Evolutionary conservation across 2,888 invertebrate genomes (phyloP), one percentile per base, ranked within the genome.

Genomic region (Amphipyra berbera): DNA sequence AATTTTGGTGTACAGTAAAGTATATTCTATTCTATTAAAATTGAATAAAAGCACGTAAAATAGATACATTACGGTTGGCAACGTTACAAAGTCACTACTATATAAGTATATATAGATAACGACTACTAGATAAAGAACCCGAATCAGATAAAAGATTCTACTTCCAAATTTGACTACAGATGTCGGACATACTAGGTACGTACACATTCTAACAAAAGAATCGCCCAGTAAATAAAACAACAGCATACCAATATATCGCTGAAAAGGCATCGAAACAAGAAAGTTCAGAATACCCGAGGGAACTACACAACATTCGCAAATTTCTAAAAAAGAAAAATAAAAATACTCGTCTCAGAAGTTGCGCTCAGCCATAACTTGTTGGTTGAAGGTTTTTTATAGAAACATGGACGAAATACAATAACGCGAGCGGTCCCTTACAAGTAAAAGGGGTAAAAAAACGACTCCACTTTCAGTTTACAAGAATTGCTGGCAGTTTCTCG

Each of bases 281-380:
- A 88, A 88, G 82, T 89, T 87, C 80, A 82, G 79, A 86, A 88
- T 86, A 83, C 89, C 83, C 86, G 63, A 75, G 85, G 82, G 89
- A 85, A 82, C 82, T 84, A 83, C 82, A 83, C 82, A 84, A 81
- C 83, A 85, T 88, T 89, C 82, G 81, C 82, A 85, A 88, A 88
- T 86, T 89, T 86, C 77, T 82, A 81, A 86, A 87, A 87, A 85
- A 89, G 83, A 81, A 83, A 86, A 86, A 86, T 82, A 84, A 87
- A 86, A 85, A 86, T 82, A 59, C 79, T 78, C 83, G 73, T 78
- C 82, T 85, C 73, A 73, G 82, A 85, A 85, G 81, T 87, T 86
- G 79, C 77, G 79, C 73, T 73, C 65, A 71, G 82, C 77, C 76
- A 84, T 87, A 89, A 87, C 87, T 88, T 87, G 86, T 86, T 84